Base-by-base conservation (phyloP, 1,140 invertebrate genomes). In the Gonioctena quinquepunctata region DNA sequence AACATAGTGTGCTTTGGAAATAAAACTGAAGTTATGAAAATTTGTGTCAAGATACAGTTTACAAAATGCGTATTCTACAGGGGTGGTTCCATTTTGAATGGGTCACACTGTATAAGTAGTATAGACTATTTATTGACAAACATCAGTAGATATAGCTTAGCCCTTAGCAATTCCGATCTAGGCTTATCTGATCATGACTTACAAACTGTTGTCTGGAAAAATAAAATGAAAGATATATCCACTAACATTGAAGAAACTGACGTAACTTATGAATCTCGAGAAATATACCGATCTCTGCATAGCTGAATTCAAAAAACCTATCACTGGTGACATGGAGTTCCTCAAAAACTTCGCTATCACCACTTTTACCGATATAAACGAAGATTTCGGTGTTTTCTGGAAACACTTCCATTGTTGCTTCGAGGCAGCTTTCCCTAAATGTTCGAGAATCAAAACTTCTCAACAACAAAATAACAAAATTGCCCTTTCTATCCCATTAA, bases 361-460 rank as follows among this genome's bases (percentile, higher is more conserved):
- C 49, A 50, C 49, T 4, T 50, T 50, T 50, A 50, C 49, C 49
- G n/a, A n/a, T n/a, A 50, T 50, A n/a, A 50, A 50, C 49, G 49
- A 28, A 28, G 27, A 3, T 28, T 28, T 28, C 27, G 27, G 27
- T 28, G 8, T 4, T 8, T 28, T 28, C 27, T 28, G 27, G 27
- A n/a, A 50, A 50, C 49, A 50, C n/a, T 50, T 50, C 19, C 49
- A 50, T 50, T 50, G 49, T 4, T 50, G 49, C 49, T 50, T 50
- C n/a, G 49, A 50, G 49, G 49, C n/a, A 50, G 49, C 13, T 6
- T 50, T 50, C 49, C 49, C 49, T 16, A 50, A 50, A 50, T 50
- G 49, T 50, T 50, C 49, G 4, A 5, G 18, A 50, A n/a, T 6
- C n/a, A 50, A 5, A 50, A 50, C 49, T n/a, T 19, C n/a, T 50